Percentiles rank a stretch among this genome's conserved stretches.
phyloP scores from a whole-genome alignment of 2,888 invertebrate genomes.

The Netelia fuscicornis region DNA sequence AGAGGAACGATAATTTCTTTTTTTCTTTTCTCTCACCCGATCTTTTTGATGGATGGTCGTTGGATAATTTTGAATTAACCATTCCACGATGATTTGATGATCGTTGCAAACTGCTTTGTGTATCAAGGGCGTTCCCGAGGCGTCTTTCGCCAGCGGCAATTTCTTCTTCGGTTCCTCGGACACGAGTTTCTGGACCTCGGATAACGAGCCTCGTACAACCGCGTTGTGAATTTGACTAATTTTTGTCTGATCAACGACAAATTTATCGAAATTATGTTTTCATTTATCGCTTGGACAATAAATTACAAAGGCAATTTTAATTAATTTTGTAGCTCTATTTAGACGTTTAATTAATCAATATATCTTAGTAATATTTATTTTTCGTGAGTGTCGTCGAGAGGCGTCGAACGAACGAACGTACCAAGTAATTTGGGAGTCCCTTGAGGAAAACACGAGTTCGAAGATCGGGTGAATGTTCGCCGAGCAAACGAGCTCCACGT shows the following conservation, averaged over 20 bases:
- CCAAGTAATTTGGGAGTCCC: conserved; percentile 89
- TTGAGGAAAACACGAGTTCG: conserved; percentile 89
- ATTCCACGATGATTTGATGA: conserved; percentile 90
- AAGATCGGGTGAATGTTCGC: conserved; percentile 88
- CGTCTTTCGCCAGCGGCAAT: conserved; percentile 88
- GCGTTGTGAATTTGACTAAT: conserved; percentile 92
- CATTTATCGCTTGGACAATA: not conserved
- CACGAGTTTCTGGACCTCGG: conserved; percentile 87
- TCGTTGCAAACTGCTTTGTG: conserved; percentile 93
- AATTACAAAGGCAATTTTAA: too few species aligned
- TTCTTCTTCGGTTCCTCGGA: conserved; percentile 85
- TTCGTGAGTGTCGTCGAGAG: not conserved
- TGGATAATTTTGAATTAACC: conserved; percentile 90
- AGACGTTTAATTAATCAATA: not conserved
- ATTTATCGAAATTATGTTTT: not conserved
- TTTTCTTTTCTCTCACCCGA: conserved; percentile 86
- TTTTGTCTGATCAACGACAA: conserved; percentile 86
- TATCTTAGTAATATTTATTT: not conserved
- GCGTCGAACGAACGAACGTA: conserved; percentile 78
- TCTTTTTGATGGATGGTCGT: conserved; percentile 89
- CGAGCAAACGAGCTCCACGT: conserved; percentile 88
- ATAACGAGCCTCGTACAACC: conserved; percentile 90
- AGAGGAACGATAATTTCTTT: not conserved
- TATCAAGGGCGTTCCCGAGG: conserved; percentile 90
- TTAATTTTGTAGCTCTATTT: not conserved